Evolutionary conservation across 30 jellyfish, hydroid and myxozoan genomes (phyloP), one percentile per base, ranked within the genome.

Genomic region (Aurelia sp.): DNA sequence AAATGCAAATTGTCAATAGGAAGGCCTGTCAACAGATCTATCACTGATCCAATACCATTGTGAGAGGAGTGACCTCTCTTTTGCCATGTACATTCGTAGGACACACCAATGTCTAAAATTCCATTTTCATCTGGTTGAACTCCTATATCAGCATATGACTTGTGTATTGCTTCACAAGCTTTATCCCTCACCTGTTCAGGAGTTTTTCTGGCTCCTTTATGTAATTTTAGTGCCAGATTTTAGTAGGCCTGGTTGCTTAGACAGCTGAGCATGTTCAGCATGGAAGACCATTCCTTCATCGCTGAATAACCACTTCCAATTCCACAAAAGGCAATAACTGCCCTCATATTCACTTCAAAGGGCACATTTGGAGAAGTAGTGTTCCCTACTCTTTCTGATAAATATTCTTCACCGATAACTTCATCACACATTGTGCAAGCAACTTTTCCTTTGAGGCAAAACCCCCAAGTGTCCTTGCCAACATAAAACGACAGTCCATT

Each of bases 241-340:
- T 53, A 18, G 18, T 53, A 53, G 64, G 64, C 18, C 64, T 53
- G 64, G 16, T 53, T 53, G 64, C 64, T 53, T 10, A 53, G 64
- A 53, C 64, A 53, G 18, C 64, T 53, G 12, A 18, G 64, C 64
- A 53, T 53, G 64, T 53, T 53, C 64, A 53, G 64, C 64, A 53
- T 53, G 18, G 64, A 53, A 10, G 64, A 53, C 64, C 64, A 53
- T 18, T 53, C 64, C 64, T 53, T 53, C 16, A 53, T 53, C 18
- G 64, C 64, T 53, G 64, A 12, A 10, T 53, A 18, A 18, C 64
- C 64, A 53, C 64, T 10, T 53, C 64, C 64, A 53, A 53, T 18
- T 10, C 16, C 64, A 53, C 64, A 12, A 53, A 53, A 53, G 18
- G 64, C 64, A 53, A 53, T 18, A 53, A 53, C 64, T 53, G 64